Evolutionary conservation across 2,113 vertebrate species (phyloP).

Genomic region (Athene cunicularia): DNA sequence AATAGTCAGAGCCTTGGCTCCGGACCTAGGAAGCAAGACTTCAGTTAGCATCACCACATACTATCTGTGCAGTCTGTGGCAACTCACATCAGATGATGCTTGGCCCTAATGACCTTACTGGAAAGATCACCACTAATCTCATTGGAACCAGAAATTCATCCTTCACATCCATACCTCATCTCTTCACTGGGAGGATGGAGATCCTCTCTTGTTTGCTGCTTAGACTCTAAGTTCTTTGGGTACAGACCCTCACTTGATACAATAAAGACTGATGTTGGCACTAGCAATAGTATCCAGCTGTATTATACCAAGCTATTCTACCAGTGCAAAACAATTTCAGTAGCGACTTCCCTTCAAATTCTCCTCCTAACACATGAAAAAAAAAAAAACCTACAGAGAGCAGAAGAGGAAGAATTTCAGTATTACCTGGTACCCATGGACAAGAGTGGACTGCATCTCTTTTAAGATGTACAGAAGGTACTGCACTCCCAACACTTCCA

Average conservation of each 20-base stretch:
- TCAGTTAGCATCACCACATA: neutral
- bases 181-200: neutral
- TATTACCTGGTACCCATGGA: conserved; percentile 94
- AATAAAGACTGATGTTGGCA: neutral
- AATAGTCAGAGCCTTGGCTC: neutral
- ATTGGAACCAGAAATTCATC: neutral
- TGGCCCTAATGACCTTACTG: neutral
- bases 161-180: neutral
- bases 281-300: neutral
- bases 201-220: neutral
- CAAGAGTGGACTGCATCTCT: conserved; percentile 87
- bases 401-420: neutral
- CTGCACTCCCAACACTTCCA: conserved; percentile 85
- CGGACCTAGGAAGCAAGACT: neutral
- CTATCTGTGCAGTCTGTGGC: neutral
- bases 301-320: neutral
- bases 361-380: neutral
- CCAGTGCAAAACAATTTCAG: neutral
- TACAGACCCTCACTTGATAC: neutral
- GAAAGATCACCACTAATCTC: neutral
- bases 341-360: neutral
- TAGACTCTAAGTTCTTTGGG: neutral
- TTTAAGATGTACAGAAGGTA: conserved; percentile 91
- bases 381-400: neutral
- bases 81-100: neutral